Evolutionary conservation across 2,113 vertebrate species (phyloP), one percentile per base, ranked within the genome.

Genomic region (Notiomystis cincta): DNA sequence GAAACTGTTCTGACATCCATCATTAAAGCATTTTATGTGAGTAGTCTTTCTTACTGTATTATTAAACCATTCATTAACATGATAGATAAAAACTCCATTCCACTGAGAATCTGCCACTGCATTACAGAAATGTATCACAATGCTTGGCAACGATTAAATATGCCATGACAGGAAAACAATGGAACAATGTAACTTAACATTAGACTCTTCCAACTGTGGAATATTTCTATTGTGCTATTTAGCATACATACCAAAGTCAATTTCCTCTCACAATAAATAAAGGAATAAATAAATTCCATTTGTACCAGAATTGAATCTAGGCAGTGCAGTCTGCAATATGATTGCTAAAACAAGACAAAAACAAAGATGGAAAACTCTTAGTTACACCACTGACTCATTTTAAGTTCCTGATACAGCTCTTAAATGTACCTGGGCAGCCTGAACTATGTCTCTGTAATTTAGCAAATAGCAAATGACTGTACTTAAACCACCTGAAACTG

Each of bases 31-130:
- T 71, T 95, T 96, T 94, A 96, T 90, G 79, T 48, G 57, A 93
- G 60, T 48, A 89, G 76, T 92, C 76, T 95, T 90, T 95, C 90
- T 94, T 84, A 92, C 82, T 87, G 90, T 96, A 96, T 96, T 97
- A 97, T 96, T 96, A 96, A 96, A 86, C 92, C 88, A 94, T 95
- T 94, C 92, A 93, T 97, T 96, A 96, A 81, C 65, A n/a, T 70
- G 30, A 71, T 92, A 97, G 90, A 96, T 92, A 96, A 96, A 95
- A 93, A 84, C 67, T 88, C 47, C 47, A 48, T 80, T 96, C 75
- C 79, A 42, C 82, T 77, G 54, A 80, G 85, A 95, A 78, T 91
- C 51, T 93, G 66, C 85, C 40, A 54, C 2, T 0, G 50, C 28
- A 50, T 64, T 88, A 92, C 42, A 83, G 64, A 88, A 95, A 57